Conservation (phyloP, 1,140 invertebrate species). For the Caenorhabditis elegans region WBcel235 BX284606.5:4327001-4327500, state of each 20-base stretch:
- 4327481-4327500: neutral
- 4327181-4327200: neutral
- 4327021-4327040: no score
- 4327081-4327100: conserved; percentile 62
- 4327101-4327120: conserved; percentile 59
- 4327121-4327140: conserved; percentile 65
- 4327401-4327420: neutral
- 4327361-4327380: conserved; percentile 20
- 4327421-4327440: neutral
- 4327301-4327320: conserved; percentile 48
- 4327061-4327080: no score
- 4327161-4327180: conserved; percentile 36
- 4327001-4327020: neutral
- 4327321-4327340: conserved; percentile 42
- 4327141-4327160: conserved; percentile 54
- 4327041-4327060: no score
- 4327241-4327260: conserved; percentile 63
- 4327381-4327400: neutral
- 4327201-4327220: neutral
- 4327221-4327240: conserved; percentile 61
- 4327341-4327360: neutral
- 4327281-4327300: conserved; percentile 46
- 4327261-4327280: conserved; percentile 57
- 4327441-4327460: neutral
- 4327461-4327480: neutral